Base-by-base conservation (phyloP, 2,797 vertebrate species). In the Tokudaia muenninki region DNA sequence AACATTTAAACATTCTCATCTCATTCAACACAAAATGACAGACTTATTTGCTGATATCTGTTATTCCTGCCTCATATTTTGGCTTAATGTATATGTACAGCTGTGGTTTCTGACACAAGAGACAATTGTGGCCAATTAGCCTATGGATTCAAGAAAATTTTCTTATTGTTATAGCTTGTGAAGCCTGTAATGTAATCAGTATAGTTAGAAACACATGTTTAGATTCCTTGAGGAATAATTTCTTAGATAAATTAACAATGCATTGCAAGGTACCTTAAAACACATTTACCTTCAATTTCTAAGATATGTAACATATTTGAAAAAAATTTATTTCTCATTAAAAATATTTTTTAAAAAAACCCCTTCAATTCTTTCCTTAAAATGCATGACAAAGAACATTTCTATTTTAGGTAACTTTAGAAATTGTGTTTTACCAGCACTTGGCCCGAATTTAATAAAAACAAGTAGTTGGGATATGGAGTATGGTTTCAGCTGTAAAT, bases 191-290 rank as follows among this genome's bases (percentile, higher is more conserved):
- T 70, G 31, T 93, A 97, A 81, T 96, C 94, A 87, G n/a, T 92
- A 84, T 97, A 97, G 92, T 97, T 94, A 87, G 86, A 98, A 97
- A 97, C 96, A 98, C 13, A 97, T 97, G 97, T 95, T 97, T 86
- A 82, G 92, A 92, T 80, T 94, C 79, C 93, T 88, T 12, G 0
- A 93, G 74, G 86, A 37, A 92, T 94, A 94, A 92, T 93, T 86
- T 88, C 24, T 90, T 29, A 93, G 72, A 41, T 93, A 52, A 97
- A 94, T 94, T 97, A 95, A 91, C 91, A 96, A 31, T 67, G 17
- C 79, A 90, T 82, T 92, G 1, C 29, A 90, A 96, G 84, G 19
- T 13, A 92, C 22, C 77, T 47, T 92, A 89, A 92, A 34, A 74
- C 61, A 22, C 84, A 16, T 31, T 74, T 14, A 75, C 31, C 55